Conservation (phyloP, 2,888 invertebrate species). For the Theretra japonica region DNA sequence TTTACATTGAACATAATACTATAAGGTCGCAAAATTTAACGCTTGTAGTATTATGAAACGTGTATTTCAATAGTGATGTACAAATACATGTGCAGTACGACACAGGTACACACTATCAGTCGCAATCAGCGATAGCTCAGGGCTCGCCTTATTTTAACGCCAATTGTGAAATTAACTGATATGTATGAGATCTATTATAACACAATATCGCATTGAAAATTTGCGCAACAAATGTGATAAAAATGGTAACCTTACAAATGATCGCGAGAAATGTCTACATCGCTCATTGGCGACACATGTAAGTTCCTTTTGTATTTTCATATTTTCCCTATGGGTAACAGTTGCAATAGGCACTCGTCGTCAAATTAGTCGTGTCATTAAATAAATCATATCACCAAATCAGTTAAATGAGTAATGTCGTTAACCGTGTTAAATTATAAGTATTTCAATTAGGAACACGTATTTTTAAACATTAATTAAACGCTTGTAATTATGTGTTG, state of each 20-base stretch:
- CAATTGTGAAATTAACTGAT: slow-evolving; percentile 33
- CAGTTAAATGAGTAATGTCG: background rate
- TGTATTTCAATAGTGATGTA: background rate
- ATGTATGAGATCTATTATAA: slow-evolving; percentile 19
- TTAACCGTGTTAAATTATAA: no score
- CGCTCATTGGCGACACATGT: background rate
- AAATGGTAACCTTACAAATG: slow-evolving; percentile 27
- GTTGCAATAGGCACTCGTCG: no score
- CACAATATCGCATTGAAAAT: slow-evolving; percentile 22
- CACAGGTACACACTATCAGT: slow-evolving; percentile 9
- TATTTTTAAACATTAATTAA: no score
- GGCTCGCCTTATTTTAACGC: slow-evolving; percentile 21
- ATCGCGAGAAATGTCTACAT: slow-evolving; percentile 8
- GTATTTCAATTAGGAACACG: no score
- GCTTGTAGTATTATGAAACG: background rate
- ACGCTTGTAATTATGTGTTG: no score
- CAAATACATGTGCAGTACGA: background rate
- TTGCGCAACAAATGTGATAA: slow-evolving; percentile 38
- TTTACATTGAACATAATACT: background rate
- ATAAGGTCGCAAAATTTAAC: slow-evolving; percentile 10
- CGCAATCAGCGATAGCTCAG: slow-evolving; percentile 15
- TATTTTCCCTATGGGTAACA: no score
- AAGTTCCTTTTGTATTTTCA: background rate
- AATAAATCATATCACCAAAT: background rate
- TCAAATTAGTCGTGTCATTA: no score